phyloP scores from a whole-genome alignment of 2,797 vertebrate species.

The Melopsittacus undulatus region DNA sequence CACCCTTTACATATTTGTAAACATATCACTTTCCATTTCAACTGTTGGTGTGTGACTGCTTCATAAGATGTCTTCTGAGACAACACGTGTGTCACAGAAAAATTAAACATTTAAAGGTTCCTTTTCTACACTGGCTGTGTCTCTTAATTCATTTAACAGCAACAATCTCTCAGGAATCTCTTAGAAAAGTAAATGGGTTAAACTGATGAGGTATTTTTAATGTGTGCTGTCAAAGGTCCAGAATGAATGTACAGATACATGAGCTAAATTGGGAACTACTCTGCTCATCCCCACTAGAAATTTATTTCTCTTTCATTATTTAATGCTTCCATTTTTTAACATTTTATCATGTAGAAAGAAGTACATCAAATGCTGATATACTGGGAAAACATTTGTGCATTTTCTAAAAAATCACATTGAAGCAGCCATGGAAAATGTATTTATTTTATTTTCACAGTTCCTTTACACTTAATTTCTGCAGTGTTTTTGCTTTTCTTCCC shows the following conservation, averaged over 20 bases:
- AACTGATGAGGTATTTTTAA: slow-evolving; percentile 65
- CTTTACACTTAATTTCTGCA: neutral
- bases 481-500: neutral
- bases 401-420: neutral
- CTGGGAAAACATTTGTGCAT: neutral
- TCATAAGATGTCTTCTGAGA: neutral
- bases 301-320: slow-evolving; percentile 46
- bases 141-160: neutral
- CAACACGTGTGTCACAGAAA: neutral
- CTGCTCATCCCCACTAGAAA: slow-evolving; percentile 13
- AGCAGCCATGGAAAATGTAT: neutral
- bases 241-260: slow-evolving; percentile 19
- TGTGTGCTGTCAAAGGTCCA: slow-evolving; percentile 51
- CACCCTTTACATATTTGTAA: too few relatives aligned
- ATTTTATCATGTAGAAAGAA: slow-evolving; percentile 11
- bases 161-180: neutral
- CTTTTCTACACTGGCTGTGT: neutral
- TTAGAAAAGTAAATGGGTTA: slow-evolving; percentile 41
- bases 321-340: slow-evolving; percentile 20
- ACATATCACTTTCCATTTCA: neutral
- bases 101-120: neutral
- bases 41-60: neutral
- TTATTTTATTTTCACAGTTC: neutral
- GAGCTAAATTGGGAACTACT: neutral
- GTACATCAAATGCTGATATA: neutral